Percentiles rank a stretch among this genome's conserved stretches.
Evolutionary conservation across 2,888 invertebrate species (phyloP).

Genomic region (Labia minor): DNA sequence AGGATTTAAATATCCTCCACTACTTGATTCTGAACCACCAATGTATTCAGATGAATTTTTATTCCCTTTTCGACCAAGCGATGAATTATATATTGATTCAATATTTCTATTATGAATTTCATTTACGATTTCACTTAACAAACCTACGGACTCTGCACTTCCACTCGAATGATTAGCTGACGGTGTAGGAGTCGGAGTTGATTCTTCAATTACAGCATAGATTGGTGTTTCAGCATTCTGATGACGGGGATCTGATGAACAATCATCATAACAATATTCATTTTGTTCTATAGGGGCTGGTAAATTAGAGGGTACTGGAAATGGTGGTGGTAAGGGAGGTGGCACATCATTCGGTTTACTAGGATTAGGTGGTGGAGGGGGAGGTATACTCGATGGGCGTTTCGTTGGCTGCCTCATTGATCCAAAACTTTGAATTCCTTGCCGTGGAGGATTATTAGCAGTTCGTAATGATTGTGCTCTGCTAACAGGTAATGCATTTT

Average conservation of each 20-base stretch:
- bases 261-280: slow-evolving; percentile 61
- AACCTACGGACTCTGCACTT: slow-evolving; percentile 59
- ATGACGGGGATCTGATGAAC: slow-evolving; percentile 44
- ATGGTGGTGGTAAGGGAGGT: slow-evolving; percentile 25
- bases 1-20: slow-evolving; percentile 28
- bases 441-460: slow-evolving; percentile 39
- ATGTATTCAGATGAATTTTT: slow-evolving; percentile 35
- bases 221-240: slow-evolving; percentile 51
- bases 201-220: slow-evolving; percentile 77
- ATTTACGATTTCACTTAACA: slow-evolving; percentile 74
- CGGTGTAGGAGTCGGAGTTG: slow-evolving; percentile 37
- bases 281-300: slow-evolving; percentile 34
- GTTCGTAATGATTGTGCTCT: slow-evolving; percentile 71
- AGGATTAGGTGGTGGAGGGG: slow-evolving; percentile 35
- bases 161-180: slow-evolving; percentile 29
- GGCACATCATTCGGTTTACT: slow-evolving; percentile 24
- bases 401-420: slow-evolving; percentile 66
- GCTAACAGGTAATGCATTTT: slow-evolving; percentile 49
- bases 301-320: slow-evolving; percentile 35
- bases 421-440: slow-evolving; percentile 63
- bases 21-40: slow-evolving; percentile 17
- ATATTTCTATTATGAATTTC: slow-evolving; percentile 79
- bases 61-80: slow-evolving; percentile 46
- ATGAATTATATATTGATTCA: slow-evolving; percentile 76
- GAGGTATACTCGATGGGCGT: slow-evolving; percentile 63